A percentile compares a stretch with the other conserved stretches of the same genome.
These are phyloP conservation scores for Pomatostomus ruficeps DNA, from an alignment of 2,113 vertebrate species.

Conservation along the genomic window DNA sequence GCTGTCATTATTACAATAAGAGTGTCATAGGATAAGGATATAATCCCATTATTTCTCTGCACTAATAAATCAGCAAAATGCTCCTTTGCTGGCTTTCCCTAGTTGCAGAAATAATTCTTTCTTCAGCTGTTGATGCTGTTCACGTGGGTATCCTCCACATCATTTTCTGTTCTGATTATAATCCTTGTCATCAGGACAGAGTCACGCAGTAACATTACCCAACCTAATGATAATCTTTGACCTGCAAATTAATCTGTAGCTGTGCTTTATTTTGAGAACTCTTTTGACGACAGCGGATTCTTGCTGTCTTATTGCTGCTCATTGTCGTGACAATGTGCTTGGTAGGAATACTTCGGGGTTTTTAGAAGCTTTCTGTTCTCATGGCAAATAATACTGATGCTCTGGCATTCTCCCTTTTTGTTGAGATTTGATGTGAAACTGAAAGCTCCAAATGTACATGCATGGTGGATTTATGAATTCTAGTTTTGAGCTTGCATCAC, in stretches of 20 bases:
- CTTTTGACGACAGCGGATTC: not conserved
- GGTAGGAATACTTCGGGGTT: not conserved
- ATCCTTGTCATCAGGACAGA: not conserved
- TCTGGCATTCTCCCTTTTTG: not conserved
- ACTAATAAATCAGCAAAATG: not conserved
- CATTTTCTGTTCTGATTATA: not conserved
- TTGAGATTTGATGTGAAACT: not conserved
- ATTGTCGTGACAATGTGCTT: not conserved
- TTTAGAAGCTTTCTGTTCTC: not conserved
- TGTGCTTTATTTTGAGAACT: not conserved
- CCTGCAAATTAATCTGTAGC: not conserved
- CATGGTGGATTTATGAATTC: not conserved
- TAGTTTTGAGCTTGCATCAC: not conserved
- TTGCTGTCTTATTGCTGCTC: not conserved
- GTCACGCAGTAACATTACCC: not conserved
- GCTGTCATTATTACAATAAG: not conserved
- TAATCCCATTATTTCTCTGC: not conserved
- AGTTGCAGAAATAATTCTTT: not conserved
- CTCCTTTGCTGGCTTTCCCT: not conserved
- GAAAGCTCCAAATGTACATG: not conserved
- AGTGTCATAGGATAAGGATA: not conserved
- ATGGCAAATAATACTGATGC: not conserved
- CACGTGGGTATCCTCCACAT: not conserved
- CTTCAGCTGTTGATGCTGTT: not conserved
- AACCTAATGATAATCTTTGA: not conserved